phyloP scores from a whole-genome alignment of 2,113 vertebrate species.

The Chauna torquata region DNA sequence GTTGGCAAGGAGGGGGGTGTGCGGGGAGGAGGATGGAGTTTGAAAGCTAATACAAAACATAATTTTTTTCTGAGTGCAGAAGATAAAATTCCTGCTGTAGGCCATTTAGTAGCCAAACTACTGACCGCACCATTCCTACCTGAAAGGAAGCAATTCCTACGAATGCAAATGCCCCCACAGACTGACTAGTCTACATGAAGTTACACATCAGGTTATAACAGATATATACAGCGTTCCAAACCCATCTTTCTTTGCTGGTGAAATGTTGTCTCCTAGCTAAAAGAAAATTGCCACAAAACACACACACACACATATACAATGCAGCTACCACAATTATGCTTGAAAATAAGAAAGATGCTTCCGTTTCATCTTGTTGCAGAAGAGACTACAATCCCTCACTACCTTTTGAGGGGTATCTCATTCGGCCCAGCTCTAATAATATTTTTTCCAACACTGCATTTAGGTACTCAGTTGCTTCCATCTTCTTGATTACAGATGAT shows the following conservation, averaged over 20 bases:
- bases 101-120: not conserved
- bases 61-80: not conserved
- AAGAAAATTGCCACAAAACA: not conserved
- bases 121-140: not conserved
- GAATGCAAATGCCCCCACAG: not conserved
- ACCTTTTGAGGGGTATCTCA: not conserved
- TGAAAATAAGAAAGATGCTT: not conserved
- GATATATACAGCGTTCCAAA: not conserved
- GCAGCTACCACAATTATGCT: not conserved
- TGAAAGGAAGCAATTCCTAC: not conserved
- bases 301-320: not conserved
- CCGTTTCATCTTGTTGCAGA: not conserved
- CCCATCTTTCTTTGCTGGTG: not conserved
- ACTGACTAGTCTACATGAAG: not conserved
- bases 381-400: not conserved
- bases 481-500: not conserved
- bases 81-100: not conserved
- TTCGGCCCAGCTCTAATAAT: not conserved
- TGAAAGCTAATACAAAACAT: not conserved
- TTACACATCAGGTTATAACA: not conserved
- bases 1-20: not conserved
- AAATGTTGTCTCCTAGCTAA: not conserved
- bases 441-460: not conserved
- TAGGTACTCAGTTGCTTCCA: not conserved
- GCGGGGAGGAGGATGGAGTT: not conserved